Conservation (phyloP, 92 coral and sea anemone species). For the Chrysogorgia sp. region DNA sequence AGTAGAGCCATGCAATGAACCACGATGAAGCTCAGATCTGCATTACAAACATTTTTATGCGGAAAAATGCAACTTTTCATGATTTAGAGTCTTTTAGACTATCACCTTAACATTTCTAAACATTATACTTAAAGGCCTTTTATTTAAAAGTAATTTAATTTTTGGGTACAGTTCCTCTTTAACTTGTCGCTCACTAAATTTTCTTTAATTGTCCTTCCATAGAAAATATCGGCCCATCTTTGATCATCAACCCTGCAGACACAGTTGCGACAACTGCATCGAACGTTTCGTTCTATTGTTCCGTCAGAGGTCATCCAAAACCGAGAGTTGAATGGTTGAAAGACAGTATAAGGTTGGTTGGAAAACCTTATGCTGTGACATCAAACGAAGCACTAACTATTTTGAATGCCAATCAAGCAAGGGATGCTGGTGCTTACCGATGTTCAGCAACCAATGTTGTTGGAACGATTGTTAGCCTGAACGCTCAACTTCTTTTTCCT, state of each 20-base stretch:
- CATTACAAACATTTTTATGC: too few species aligned
- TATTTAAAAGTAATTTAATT: too few species aligned
- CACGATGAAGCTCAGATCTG: too few species aligned
- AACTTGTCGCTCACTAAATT: background rate
- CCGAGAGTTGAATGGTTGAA: constrained; percentile 20
- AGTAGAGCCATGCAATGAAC: too few species aligned
- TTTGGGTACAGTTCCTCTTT: too few species aligned
- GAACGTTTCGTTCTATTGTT: constrained; percentile 17
- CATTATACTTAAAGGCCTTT: too few species aligned
- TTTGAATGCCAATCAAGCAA: background rate
- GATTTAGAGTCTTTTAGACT: too few species aligned
- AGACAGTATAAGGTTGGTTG: background rate
- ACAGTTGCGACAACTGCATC: constrained; percentile 16
- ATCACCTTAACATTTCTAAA: too few species aligned
- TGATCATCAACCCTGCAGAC: constrained; percentile 1
- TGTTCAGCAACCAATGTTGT: constrained; percentile 11
- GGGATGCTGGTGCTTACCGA: constrained; percentile 18
- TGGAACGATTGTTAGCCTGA: constrained; percentile 33
- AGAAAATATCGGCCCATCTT: constrained; percentile 11
- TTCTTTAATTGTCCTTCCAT: background rate
- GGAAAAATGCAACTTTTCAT: too few species aligned
- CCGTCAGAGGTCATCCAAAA: constrained; percentile 6
- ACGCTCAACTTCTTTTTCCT: constrained; percentile 28
- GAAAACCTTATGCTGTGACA: background rate
- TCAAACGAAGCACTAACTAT: constrained; percentile 22